Evolutionary conservation across 2,797 vertebrate species (phyloP).

Genomic region (Gorsachius magnificus): DNA sequence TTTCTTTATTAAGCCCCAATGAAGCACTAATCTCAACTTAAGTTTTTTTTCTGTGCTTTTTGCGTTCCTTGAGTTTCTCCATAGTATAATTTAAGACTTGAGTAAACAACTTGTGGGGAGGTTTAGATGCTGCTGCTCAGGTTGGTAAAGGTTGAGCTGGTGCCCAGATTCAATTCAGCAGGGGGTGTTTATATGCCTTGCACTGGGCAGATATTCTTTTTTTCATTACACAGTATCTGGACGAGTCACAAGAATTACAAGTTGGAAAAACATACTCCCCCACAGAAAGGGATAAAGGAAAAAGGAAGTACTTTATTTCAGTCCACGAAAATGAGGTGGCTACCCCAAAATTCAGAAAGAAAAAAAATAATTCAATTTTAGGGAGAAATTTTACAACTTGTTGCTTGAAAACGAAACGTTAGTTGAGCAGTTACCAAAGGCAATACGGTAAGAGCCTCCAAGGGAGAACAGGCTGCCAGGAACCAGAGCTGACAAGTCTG

Average conservation of each 20-base stretch:
- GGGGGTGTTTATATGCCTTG: background rate
- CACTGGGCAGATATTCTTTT: background rate
- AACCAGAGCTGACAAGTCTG: background rate
- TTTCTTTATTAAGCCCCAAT: background rate
- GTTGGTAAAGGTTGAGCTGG: background rate
- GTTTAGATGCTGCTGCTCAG: background rate
- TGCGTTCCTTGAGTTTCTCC: background rate
- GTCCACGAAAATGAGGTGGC: background rate
- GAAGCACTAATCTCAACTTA: background rate
- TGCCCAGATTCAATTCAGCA: background rate
- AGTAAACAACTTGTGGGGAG: background rate
- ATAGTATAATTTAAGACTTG: background rate
- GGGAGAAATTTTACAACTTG: background rate
- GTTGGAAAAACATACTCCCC: background rate
- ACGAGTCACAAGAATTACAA: background rate
- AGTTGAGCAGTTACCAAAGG: background rate
- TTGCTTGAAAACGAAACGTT: background rate
- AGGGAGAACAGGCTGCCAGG: background rate
- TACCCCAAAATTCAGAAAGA: background rate
- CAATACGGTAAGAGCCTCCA: background rate
- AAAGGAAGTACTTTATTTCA: background rate
- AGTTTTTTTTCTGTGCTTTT: background rate
- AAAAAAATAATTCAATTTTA: background rate
- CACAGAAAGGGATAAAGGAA: background rate
- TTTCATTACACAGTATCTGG: background rate